Evolutionary conservation across 2,797 vertebrate genomes (phyloP), one percentile per base, ranked within the genome.

Genomic region (Atherinosoma microstoma): DNA sequence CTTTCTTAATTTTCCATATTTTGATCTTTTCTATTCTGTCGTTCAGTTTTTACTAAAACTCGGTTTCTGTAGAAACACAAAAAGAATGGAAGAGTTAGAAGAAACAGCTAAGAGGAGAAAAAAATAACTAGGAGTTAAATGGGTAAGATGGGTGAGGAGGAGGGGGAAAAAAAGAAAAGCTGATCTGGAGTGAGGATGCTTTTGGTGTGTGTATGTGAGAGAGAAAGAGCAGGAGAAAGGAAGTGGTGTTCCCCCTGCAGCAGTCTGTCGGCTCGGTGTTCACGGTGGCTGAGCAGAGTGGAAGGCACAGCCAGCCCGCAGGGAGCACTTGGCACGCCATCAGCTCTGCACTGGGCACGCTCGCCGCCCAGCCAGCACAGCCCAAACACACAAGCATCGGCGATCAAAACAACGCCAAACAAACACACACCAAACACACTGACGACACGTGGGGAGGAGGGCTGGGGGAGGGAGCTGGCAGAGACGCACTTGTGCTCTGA

Each of bases 301-400:
- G 92, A 91, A 92, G 87, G 87, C 91, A 84, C 91, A 91, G 92
- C 84, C 82, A 67, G 83, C 83, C 93, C 92, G 20, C 72, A 69
- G 93, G 92, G 92, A 95, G 82, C 93, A 94, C 93, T 94, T 95
- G 93, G 94, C 93, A 95, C 91, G 93, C 93, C 89, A 94, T 92
- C 91, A 92, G 92, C 89, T 92, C 87, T 90, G 88, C 92, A 88
- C 90, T 67, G 82, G 90, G 80, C 89, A 87, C 78, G 24, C 90
- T 87, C 90, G 64, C 84, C 84, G 71, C 88, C 80, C 86, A 91
- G 89, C 90, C 89, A 90, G 87, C 88, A 67, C 85, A 93, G 87
- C 91, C 90, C 91, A 90, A 92, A 91, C 92, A 94, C 93, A 94
- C 93, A 90, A 89, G 89, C 90, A 78, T 53, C 2, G 78, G 67